A percentile compares a stretch with the other conserved stretches of the same genome.
phyloP scores from a whole-genome alignment of 2,113 vertebrate genomes.

The Centropus unirufus region DNA sequence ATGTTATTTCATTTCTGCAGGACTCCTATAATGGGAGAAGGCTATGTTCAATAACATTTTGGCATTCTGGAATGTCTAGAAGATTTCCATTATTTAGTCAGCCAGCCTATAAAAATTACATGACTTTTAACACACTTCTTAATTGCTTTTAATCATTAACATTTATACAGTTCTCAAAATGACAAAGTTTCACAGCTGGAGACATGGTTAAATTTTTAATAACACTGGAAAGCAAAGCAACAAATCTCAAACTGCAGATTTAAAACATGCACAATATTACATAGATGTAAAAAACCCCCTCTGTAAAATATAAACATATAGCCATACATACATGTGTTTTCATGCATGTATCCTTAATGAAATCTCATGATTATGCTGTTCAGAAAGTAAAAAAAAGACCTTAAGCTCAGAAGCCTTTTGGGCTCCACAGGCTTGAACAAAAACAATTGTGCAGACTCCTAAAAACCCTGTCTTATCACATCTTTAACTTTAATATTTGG shows the following conservation, averaged over 20 bases:
- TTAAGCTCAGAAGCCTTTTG: background rate
- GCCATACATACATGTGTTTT: background rate
- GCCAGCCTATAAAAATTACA: slow-evolving; percentile 80
- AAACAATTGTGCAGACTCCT: background rate
- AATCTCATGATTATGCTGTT: background rate
- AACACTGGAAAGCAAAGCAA: slow-evolving; percentile 42
- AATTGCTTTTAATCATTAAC: slow-evolving; percentile 85
- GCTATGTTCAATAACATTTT: background rate
- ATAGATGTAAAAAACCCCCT: background rate
- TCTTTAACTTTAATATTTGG: background rate
- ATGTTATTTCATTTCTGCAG: background rate
- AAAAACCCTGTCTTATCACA: background rate
- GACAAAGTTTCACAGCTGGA: slow-evolving; percentile 55
- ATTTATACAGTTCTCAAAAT: slow-evolving; percentile 67
- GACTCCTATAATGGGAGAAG: background rate
- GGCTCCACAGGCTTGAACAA: background rate
- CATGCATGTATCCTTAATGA: background rate
- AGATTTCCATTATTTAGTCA: slow-evolving; percentile 69
- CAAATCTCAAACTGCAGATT: background rate
- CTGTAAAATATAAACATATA: background rate
- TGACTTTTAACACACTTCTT: slow-evolving; percentile 81
- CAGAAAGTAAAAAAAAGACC: background rate
- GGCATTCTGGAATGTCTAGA: background rate
- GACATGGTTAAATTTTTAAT: slow-evolving; percentile 77
- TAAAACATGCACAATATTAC: background rate